A percentile compares a stretch with the other conserved stretches of the same genome.
phyloP scores from a whole-genome alignment of 2,888 invertebrate species.

The Archips crataeganus region DNA sequence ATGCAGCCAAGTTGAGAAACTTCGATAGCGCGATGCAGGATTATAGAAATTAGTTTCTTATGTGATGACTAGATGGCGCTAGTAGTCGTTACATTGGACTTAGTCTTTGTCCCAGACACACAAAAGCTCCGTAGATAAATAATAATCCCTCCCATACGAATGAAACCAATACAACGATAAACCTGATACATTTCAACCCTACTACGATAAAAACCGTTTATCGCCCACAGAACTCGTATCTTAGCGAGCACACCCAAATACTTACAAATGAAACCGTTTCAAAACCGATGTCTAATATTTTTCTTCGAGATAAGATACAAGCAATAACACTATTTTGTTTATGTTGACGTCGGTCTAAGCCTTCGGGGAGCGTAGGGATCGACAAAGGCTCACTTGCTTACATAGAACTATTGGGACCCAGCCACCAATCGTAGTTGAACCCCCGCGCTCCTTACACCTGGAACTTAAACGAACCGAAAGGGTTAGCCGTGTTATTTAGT shows the following conservation, averaged over 20 bases:
- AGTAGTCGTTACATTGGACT: too few relatives aligned
- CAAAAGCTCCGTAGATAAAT: too few relatives aligned
- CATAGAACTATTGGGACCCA: constrained; percentile 61
- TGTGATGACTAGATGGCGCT: too few relatives aligned
- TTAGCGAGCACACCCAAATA: constrained; percentile 30
- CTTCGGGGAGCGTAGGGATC: constrained; percentile 64
- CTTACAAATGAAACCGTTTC: constrained; percentile 45
- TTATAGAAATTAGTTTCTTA: too few relatives aligned
- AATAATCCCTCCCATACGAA: neutral
- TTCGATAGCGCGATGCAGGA: too few relatives aligned
- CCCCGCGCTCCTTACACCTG: constrained; percentile 44
- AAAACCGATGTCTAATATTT: constrained; percentile 63
- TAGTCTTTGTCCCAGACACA: too few relatives aligned
- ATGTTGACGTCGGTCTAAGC: constrained; percentile 74
- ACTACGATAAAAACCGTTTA: constrained; percentile 6
- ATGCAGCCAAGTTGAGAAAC: too few relatives aligned
- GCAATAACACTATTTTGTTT: constrained; percentile 80
- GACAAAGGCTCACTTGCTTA: constrained; percentile 59
- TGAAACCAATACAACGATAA: neutral
- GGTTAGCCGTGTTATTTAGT: constrained; percentile 44
- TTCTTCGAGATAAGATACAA: constrained; percentile 75
- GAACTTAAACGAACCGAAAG: constrained; percentile 15
- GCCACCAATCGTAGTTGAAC: constrained; percentile 54
- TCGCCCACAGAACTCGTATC: constrained; percentile 14
- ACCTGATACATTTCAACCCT: neutral